Conservation (phyloP, 2,888 invertebrate species). For the Ethmia dodecea region DNA sequence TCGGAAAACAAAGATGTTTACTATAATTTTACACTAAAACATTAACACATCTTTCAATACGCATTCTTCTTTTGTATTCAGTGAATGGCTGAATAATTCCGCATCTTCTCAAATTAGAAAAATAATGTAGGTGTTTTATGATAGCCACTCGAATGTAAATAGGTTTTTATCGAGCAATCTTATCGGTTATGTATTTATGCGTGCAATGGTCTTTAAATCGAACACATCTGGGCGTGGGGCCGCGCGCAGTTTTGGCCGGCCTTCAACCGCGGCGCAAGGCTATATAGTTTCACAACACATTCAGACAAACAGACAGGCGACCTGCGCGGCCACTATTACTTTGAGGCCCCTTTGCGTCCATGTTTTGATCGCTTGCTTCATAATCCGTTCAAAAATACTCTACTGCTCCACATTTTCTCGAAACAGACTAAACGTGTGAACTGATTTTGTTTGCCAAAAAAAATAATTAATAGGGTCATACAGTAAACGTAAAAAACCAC, state of each 20-base stretch:
- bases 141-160: constrained; percentile 1
- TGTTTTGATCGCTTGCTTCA: constrained; percentile 10
- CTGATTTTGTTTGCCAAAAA: constrained; percentile 44
- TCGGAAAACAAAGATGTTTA: constrained; percentile 42
- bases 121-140: constrained; percentile 3
- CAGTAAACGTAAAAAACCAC: constrained; percentile 47
- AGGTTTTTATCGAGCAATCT: constrained; percentile 26
- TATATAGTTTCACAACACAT: constrained; percentile 59
- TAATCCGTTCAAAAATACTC: not conserved
- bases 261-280: constrained; percentile 67
- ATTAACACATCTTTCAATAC: constrained; percentile 19
- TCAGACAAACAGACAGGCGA: constrained; percentile 43
- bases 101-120: not conserved
- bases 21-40: constrained; percentile 19
- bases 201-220: constrained; percentile 45
- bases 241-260: constrained; percentile 55
- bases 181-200: constrained; percentile 43
- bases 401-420: not conserved
- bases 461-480: constrained; percentile 65
- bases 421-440: constrained; percentile 41
- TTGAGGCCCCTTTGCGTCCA: constrained; percentile 25
- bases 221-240: constrained; percentile 38
- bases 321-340: constrained; percentile 35
- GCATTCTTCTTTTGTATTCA: constrained; percentile 27
- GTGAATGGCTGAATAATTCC: constrained; percentile 6